phyloP scores from a whole-genome alignment of 1,140 invertebrate species.

The Theocolax elegans region DNA sequence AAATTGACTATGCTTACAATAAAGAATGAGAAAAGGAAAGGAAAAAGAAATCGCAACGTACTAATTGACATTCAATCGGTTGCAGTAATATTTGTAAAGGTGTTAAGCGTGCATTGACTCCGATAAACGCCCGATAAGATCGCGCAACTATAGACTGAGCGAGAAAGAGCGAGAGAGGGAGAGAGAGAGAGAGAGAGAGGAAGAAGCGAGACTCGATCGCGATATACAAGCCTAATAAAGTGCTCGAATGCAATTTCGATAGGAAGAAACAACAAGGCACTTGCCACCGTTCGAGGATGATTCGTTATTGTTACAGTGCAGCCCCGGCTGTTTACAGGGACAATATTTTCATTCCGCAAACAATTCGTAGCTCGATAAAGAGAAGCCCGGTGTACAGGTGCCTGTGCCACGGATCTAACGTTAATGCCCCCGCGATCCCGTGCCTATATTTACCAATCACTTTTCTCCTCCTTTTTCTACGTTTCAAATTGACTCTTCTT shows the following conservation, averaged over 20 bases:
- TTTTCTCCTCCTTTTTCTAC: constrained; percentile 27
- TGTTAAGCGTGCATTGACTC: constrained; percentile 23
- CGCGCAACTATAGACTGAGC: too few species aligned
- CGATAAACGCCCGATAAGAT: constrained; percentile 32
- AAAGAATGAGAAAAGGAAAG: too few species aligned
- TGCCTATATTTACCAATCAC: constrained; percentile 56
- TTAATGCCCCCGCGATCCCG: constrained; percentile 53
- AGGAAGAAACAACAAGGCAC: constrained; percentile 40
- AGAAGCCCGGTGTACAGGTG: constrained; percentile 57
- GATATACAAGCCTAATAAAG: constrained; percentile 32
- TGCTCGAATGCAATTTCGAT: constrained; percentile 39
- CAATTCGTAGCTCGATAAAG: constrained; percentile 66
- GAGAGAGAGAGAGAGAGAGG: constrained; percentile 14
- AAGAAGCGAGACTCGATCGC: neutral
- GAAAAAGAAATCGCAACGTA: too few species aligned
- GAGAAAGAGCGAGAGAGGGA: constrained; percentile 13
- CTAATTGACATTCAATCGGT: constrained; percentile 30
- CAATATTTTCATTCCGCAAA: constrained; percentile 68
- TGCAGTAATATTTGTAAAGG: constrained; percentile 39
- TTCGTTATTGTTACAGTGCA: constrained; percentile 59
- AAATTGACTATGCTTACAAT: too few species aligned
- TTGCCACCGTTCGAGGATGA: constrained; percentile 43
- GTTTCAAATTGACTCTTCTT: neutral
- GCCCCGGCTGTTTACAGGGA: constrained; percentile 64
- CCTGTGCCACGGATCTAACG: constrained; percentile 57